Percentiles rank a stretch among this genome's conserved stretches.
Evolutionary conservation across 2,888 invertebrate species (phyloP).

Genomic region (Thumatha senex): DNA sequence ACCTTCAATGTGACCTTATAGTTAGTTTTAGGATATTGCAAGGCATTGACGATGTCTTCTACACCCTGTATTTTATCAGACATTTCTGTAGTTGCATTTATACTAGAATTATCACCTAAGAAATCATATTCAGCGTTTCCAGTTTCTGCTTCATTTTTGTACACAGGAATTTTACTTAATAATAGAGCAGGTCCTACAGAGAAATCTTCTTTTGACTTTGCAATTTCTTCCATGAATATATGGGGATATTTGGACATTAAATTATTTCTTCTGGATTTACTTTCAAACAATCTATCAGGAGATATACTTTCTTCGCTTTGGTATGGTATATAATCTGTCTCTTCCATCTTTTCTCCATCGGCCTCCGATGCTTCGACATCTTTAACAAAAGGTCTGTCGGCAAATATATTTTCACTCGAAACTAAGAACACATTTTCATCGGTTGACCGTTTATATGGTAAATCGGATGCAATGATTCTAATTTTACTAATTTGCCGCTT

Average conservation of each 20-base stretch:
- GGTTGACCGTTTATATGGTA: constrained; percentile 35
- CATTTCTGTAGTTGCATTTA: constrained; percentile 3
- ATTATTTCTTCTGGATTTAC: constrained; percentile 47
- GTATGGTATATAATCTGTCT: constrained; percentile 40
- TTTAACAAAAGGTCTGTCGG: constrained; percentile 54
- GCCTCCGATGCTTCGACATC: constrained; percentile 41
- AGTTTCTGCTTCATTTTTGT: neutral
- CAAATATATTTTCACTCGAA: constrained; percentile 59
- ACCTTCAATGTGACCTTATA: constrained; percentile 69
- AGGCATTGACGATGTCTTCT: constrained; percentile 46
- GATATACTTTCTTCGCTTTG: constrained; percentile 35
- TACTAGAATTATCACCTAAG: neutral
- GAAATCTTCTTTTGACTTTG: constrained; percentile 48
- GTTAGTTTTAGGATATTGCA: constrained; percentile 40
- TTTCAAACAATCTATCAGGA: constrained; percentile 38
- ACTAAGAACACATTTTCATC: constrained; percentile 59
- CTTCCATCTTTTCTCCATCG: constrained; percentile 28
- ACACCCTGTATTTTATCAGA: constrained; percentile 26
- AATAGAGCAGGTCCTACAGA: constrained; percentile 17
- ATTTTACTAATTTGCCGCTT: constrained; percentile 67
- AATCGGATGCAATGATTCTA: constrained; percentile 58
- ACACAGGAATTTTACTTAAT: constrained; percentile 17
- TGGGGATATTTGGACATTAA: constrained; percentile 72
- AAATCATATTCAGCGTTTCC: constrained; percentile 10
- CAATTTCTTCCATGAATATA: constrained; percentile 59